A percentile compares a stretch with the other conserved stretches of the same genome.
Evolutionary conservation across 2,888 invertebrate species (phyloP).

Genomic region (Andrena haemorrhoa): DNA sequence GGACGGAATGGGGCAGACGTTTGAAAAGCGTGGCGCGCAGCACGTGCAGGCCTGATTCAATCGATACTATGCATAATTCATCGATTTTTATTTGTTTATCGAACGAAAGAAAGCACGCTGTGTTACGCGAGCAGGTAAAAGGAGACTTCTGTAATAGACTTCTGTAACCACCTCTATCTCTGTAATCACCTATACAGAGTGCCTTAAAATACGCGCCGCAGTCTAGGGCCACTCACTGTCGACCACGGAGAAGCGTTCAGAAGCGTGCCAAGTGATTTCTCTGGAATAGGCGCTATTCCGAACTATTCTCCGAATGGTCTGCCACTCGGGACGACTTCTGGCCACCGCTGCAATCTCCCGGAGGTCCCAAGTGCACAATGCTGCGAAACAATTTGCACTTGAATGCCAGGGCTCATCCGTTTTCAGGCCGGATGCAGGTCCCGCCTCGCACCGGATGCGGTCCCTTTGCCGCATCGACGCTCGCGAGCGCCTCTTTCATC

Average conservation of each 20-base stretch:
- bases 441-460: slow-evolving; percentile 70
- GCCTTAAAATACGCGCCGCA: too few relatives aligned
- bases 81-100: slow-evolving; percentile 1
- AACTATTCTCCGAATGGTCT: slow-evolving; percentile 7
- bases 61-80: slow-evolving; percentile 57
- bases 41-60: slow-evolving; percentile 37
- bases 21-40: neutral
- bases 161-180: too few relatives aligned
- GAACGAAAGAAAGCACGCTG: neutral
- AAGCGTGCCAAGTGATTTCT: too few relatives aligned
- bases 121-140: neutral
- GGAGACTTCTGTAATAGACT: too few relatives aligned
- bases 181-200: too few relatives aligned
- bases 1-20: slow-evolving; percentile 13
- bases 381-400: slow-evolving; percentile 80
- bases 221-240: too few relatives aligned
- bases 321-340: neutral
- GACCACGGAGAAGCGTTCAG: too few relatives aligned
- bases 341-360: slow-evolving; percentile 54
- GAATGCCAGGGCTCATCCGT: slow-evolving; percentile 74
- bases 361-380: slow-evolving; percentile 69
- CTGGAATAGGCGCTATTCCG: neutral
- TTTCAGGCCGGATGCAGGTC: slow-evolving; percentile 75
- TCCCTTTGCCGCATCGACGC: slow-evolving; percentile 50
- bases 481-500: slow-evolving; percentile 8